phyloP scores from a whole-genome alignment of 2,888 invertebrate species.

The Lasioglossum vierecki region DNA sequence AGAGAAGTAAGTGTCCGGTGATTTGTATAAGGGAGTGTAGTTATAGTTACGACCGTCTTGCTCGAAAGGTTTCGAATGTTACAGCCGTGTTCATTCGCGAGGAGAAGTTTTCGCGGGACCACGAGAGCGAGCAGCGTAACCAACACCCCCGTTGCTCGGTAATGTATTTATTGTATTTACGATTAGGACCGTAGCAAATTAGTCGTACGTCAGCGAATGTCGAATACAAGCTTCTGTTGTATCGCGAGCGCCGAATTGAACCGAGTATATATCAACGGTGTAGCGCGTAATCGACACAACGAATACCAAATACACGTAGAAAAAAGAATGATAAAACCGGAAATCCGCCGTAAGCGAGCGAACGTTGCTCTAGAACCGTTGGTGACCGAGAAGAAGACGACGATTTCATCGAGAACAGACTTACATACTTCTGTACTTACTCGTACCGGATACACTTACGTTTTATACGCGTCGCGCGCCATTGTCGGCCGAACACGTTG shows the following conservation, averaged over 20 bases:
- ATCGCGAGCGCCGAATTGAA: constrained; percentile 29
- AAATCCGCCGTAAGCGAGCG: constrained; percentile 30
- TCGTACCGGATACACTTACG: constrained; percentile 22
- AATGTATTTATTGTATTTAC: constrained; percentile 33
- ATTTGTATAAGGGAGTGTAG: too few species aligned
- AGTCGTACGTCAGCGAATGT: constrained; percentile 15
- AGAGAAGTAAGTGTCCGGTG: too few species aligned
- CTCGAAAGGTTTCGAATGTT: background rate
- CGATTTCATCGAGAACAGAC: background rate
- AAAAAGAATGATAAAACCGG: constrained; percentile 17
- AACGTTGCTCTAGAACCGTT: background rate
- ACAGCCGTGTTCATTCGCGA: background rate
- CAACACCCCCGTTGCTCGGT: background rate
- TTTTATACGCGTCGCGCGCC: constrained; percentile 67
- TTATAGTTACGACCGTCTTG: background rate
- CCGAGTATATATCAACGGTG: constrained; percentile 21
- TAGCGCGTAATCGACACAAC: constrained; percentile 61
- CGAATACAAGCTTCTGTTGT: constrained; percentile 20
- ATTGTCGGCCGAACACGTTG: constrained; percentile 46
- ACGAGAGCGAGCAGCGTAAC: constrained; percentile 22
- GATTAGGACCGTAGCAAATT: constrained; percentile 45
- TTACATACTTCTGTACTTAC: background rate
- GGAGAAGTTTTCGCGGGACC: background rate
- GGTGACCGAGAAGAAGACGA: background rate
- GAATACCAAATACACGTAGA: constrained; percentile 52